Evolutionary conservation across 2,888 invertebrate genomes (phyloP).

Genomic region (Zhuqinia jingwanae): DNA sequence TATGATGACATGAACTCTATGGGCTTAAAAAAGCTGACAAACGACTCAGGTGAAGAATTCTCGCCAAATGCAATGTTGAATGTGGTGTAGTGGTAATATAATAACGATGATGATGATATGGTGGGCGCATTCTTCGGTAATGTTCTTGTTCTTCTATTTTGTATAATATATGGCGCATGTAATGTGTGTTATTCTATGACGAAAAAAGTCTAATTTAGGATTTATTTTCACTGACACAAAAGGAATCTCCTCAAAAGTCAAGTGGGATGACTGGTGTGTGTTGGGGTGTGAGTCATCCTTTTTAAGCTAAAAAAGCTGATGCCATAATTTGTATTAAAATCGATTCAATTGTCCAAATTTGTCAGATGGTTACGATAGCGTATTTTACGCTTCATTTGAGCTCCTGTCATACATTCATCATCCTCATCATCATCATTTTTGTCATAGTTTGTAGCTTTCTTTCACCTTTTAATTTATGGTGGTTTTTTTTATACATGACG

Average conservation of each 20-base stretch:
- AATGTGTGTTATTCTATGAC: not conserved
- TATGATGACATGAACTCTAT: too few relatives aligned
- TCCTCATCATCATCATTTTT: constrained; percentile 7
- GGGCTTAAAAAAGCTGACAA: too few relatives aligned
- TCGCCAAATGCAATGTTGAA: too few relatives aligned
- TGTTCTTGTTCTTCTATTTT: too few relatives aligned
- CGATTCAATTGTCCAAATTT: constrained; percentile 54
- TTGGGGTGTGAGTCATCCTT: constrained; percentile 31
- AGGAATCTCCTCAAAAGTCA: not conserved
- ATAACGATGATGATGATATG: too few relatives aligned
- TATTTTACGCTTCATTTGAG: constrained; percentile 10
- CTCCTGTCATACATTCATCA: constrained; percentile 38
- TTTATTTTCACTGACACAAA: constrained; percentile 30
- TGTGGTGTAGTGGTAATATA: too few relatives aligned
- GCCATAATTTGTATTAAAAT: constrained; percentile 1
- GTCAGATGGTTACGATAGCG: not conserved
- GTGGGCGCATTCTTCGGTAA: too few relatives aligned
- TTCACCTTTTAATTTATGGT: not conserved
- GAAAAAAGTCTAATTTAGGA: constrained; percentile 26
- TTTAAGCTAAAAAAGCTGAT: constrained; percentile 16
- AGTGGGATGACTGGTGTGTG: not conserved
- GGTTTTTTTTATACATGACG: too few relatives aligned
- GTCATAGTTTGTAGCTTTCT: not conserved
- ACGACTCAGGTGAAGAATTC: too few relatives aligned
- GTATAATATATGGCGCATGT: not conserved